These are phyloP conservation scores for Notiomystis cincta DNA, from an alignment of 2,113 vertebrate genomes.

Conservation along the genomic window DNA sequence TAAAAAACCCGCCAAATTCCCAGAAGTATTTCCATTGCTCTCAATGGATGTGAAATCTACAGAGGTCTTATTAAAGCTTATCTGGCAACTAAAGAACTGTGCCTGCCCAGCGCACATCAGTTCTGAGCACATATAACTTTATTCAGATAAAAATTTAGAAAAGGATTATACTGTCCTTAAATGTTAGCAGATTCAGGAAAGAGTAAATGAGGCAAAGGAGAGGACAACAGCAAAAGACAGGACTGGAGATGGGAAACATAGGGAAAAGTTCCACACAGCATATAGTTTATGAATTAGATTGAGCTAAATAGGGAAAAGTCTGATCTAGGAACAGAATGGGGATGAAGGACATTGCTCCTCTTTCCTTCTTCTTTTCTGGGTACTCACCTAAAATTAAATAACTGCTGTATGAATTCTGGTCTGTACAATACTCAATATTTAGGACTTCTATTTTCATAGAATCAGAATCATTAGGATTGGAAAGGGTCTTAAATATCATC, in stretches of 20 bases:
- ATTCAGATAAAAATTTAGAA: background rate
- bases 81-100: background rate
- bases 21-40: background rate
- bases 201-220: background rate
- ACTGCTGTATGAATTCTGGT: background rate
- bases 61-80: background rate
- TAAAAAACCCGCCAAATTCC: accelerated
- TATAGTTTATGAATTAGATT: background rate
- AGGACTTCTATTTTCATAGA: background rate
- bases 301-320: background rate
- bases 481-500: background rate
- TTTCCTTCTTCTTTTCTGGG: background rate
- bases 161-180: background rate
- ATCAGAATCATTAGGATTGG: background rate
- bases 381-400: background rate
- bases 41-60: background rate
- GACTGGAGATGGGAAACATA: background rate
- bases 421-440: background rate
- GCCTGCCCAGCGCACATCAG: background rate
- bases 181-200: background rate
- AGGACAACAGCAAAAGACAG: background rate
- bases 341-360: background rate
- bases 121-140: background rate
- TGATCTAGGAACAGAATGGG: background rate
- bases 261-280: background rate